These are phyloP conservation scores for Parazoanthus darwini DNA, from an alignment of 92 coral and sea anemone genomes.

Conservation along the genomic window DNA sequence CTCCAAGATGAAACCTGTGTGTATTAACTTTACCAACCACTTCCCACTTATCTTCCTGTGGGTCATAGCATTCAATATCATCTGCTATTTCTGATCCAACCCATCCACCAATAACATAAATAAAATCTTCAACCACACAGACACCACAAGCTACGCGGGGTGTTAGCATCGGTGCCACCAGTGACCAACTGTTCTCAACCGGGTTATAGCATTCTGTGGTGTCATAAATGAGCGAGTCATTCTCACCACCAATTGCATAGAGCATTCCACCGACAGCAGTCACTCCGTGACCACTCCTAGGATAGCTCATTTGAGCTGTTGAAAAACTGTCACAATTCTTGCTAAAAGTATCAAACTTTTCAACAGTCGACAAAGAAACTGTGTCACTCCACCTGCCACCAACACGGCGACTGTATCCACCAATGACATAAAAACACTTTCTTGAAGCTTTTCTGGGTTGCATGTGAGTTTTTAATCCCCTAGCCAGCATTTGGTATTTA, in stretches of 20 bases:
- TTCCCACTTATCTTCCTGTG: slow-evolving; percentile 79
- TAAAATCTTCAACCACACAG: slow-evolving; percentile 78
- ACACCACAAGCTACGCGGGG: slow-evolving; percentile 94
- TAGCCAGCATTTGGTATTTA: slow-evolving; percentile 69
- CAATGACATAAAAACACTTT: slow-evolving; percentile 83
- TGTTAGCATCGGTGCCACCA: slow-evolving; percentile 75
- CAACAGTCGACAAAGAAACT: slow-evolving; percentile 75
- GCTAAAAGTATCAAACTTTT: slow-evolving; percentile 78
- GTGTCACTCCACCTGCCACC: slow-evolving; percentile 91
- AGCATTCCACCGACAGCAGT: slow-evolving; percentile 73
- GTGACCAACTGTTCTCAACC: slow-evolving; percentile 73
- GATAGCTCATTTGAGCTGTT: slow-evolving; percentile 66
- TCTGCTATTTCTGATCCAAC: slow-evolving; percentile 92
- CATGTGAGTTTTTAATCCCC: slow-evolving; percentile 44
- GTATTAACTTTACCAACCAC: slow-evolving; percentile 84
- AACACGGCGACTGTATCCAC: slow-evolving; percentile 79
- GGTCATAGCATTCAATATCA: slow-evolving; percentile 85
- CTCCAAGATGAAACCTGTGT: slow-evolving; percentile 85
- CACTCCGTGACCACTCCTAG: slow-evolving; percentile 87
- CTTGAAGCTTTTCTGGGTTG: slow-evolving; percentile 83
- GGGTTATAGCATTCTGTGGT: slow-evolving; percentile 91
- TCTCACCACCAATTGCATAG: slow-evolving; percentile 96
- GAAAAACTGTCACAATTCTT: slow-evolving; percentile 66
- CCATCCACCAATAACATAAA: slow-evolving; percentile 99
- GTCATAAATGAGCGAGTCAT: slow-evolving; percentile 94